Percentiles rank a stretch among this genome's conserved stretches.
Conservation (phyloP, 2,113 vertebrate genomes). For the Heliornis fulica region DNA sequence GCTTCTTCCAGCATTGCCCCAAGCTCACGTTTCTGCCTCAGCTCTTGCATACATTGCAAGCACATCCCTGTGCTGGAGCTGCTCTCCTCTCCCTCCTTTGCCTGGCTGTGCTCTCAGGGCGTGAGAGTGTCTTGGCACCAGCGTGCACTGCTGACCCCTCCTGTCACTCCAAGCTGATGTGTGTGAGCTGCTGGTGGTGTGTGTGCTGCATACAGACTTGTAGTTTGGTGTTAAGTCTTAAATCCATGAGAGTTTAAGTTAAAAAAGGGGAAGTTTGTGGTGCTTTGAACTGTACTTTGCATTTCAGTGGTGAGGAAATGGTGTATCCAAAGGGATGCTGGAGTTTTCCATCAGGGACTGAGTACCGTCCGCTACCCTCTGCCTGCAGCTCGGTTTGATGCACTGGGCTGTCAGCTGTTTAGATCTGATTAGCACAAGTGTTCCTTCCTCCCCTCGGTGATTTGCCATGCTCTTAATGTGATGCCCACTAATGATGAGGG, state of each 20-base stretch:
- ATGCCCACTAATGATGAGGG: not conserved
- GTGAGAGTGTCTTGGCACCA: not conserved
- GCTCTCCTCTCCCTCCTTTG: not conserved
- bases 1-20: not conserved
- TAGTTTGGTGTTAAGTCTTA: not conserved
- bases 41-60: not conserved
- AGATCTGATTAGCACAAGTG: slow-evolving; percentile 22
- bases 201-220: rapidly evolving
- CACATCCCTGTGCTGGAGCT: rapidly evolving
- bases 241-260: too few relatives aligned
- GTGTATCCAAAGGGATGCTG: not conserved
- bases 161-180: not conserved
- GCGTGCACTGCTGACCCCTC: not conserved
- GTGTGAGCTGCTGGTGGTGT: rapidly evolving
- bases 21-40: not conserved
- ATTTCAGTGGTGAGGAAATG: not conserved
- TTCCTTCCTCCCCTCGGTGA: not conserved
- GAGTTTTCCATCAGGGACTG: not conserved
- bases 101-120: not conserved
- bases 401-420: not conserved
- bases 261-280: not conserved
- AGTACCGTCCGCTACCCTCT: not conserved
- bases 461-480: slow-evolving; percentile 5
- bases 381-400: not conserved
- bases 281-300: not conserved